These are phyloP conservation scores for Andrena cerasifolii DNA, from an alignment of 1,140 invertebrate species.

Conservation along the genomic window DNA sequence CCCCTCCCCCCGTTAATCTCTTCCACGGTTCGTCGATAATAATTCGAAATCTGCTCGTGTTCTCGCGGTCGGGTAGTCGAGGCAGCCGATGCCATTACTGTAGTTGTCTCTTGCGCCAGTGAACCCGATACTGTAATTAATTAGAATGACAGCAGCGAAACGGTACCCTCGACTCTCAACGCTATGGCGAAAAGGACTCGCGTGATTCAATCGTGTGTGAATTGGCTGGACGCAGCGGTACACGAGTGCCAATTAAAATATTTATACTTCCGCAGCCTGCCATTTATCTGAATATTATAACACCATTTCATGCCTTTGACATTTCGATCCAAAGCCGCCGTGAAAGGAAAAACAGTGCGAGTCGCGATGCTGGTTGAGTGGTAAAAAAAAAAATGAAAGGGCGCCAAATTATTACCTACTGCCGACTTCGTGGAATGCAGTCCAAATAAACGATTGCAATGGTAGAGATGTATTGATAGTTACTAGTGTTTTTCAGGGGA, in stretches of 20 bases:
- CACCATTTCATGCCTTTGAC: not conserved
- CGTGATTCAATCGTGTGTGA: constrained; percentile 6
- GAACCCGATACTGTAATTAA: constrained; percentile 30
- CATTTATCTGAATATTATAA: not conserved
- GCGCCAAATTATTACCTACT: too few relatives aligned
- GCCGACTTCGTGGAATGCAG: too few relatives aligned
- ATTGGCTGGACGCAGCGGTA: not conserved
- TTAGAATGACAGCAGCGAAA: constrained; percentile 22
- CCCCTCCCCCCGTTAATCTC: constrained; percentile 27
- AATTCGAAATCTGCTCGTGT: constrained; percentile 10
- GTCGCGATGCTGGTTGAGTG: too few relatives aligned
- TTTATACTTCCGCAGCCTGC: not conserved
- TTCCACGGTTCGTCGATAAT: constrained; percentile 32
- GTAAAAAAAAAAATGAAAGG: too few relatives aligned
- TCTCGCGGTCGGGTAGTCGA: not conserved
- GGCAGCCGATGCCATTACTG: not conserved
- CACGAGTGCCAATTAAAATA: constrained; percentile 26
- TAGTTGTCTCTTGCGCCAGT: not conserved
- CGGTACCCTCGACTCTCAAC: not conserved
- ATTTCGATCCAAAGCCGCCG: too few relatives aligned
- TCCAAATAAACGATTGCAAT: too few relatives aligned
- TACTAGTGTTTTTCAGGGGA: too few relatives aligned
- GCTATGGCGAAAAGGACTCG: not conserved
- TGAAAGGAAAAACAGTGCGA: too few relatives aligned
- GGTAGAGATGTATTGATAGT: too few relatives aligned